phyloP scores from a whole-genome alignment of 2,888 invertebrate genomes.

The Heliconius hortense region DNA sequence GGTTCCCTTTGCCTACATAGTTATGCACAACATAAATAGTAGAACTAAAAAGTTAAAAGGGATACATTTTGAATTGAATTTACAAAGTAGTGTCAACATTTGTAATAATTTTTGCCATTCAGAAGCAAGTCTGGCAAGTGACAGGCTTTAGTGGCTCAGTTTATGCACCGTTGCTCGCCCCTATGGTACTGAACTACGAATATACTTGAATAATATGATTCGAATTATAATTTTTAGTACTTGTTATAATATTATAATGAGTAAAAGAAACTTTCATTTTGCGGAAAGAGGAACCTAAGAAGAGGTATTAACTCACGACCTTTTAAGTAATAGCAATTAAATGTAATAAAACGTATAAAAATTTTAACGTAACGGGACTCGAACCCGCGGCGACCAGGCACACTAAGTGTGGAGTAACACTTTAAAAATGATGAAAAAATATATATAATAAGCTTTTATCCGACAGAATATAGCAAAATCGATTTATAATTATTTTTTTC shows the following conservation, averaged over 20 bases:
- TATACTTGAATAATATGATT: neutral
- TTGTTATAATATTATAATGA: neutral
- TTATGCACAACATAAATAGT: neutral
- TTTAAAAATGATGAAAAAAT: no score
- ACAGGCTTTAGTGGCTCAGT: slow-evolving; percentile 51
- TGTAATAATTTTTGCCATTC: slow-evolving; percentile 38
- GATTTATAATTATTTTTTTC: no score
- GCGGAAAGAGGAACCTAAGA: neutral
- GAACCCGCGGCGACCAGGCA: no score
- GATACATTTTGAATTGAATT: slow-evolving; percentile 3
- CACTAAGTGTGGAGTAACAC: no score
- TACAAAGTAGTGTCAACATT: slow-evolving; percentile 23
- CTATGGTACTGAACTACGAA: slow-evolving; percentile 7
- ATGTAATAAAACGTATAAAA: no score
- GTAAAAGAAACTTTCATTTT: neutral
- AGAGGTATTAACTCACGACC: no score
- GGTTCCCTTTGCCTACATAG: neutral
- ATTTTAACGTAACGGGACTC: no score
- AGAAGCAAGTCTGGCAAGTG: slow-evolving; percentile 44
- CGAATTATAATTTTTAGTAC: neutral
- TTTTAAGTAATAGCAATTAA: no score
- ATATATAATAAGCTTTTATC: no score
- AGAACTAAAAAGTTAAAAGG: neutral
- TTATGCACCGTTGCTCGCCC: slow-evolving; percentile 46
- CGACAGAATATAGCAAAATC: no score